These are phyloP conservation scores for Drosophila suzukii DNA, from an alignment of 1,140 invertebrate species.

Conservation along the genomic window DNA sequence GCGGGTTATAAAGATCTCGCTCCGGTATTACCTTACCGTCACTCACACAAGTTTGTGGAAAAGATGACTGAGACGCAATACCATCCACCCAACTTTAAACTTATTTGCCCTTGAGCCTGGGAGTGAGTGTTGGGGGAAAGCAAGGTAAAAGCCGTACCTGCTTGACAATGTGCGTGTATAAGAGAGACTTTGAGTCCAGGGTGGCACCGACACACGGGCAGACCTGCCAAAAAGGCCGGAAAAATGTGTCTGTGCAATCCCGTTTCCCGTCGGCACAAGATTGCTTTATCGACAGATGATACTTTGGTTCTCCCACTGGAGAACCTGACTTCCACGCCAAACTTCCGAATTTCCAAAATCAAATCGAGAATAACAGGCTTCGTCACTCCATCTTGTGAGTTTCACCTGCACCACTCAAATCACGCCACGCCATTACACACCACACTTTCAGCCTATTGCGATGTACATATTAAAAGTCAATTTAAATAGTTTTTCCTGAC, in stretches of 20 bases:
- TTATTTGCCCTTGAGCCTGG: conserved; percentile 70
- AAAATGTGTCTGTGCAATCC: conserved; percentile 10
- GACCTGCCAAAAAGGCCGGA: conserved; percentile 5
- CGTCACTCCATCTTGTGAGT: no score
- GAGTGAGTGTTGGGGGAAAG: conserved; percentile 11
- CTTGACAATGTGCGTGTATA: conserved; percentile 20
- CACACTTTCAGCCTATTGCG: conserved; percentile 18
- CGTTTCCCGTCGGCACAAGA: not conserved
- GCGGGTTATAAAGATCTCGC: conserved; percentile 51
- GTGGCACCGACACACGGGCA: conserved; percentile 17
- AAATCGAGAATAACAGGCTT: conserved; percentile 1
- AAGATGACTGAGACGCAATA: conserved; percentile 49
- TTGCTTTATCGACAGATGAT: conserved; percentile 1
- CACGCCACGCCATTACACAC: not conserved
- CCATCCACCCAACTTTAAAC: conserved; percentile 31
- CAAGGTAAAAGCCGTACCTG: conserved; percentile 24
- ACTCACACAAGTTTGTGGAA: conserved; percentile 66
- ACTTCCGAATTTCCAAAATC: conserved; percentile 3
- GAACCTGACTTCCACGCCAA: not conserved
- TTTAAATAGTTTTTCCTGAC: conserved; percentile 61
- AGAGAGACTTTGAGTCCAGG: conserved; percentile 47
- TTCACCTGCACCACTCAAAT: not conserved
- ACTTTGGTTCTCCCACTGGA: not conserved
- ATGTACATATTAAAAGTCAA: conserved; percentile 71
- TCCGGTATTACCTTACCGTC: conserved; percentile 4